Evolutionary conservation across 1,140 invertebrate species (phyloP), one percentile per base, ranked within the genome.

Genomic region (Leptinotarsa texana): DNA sequence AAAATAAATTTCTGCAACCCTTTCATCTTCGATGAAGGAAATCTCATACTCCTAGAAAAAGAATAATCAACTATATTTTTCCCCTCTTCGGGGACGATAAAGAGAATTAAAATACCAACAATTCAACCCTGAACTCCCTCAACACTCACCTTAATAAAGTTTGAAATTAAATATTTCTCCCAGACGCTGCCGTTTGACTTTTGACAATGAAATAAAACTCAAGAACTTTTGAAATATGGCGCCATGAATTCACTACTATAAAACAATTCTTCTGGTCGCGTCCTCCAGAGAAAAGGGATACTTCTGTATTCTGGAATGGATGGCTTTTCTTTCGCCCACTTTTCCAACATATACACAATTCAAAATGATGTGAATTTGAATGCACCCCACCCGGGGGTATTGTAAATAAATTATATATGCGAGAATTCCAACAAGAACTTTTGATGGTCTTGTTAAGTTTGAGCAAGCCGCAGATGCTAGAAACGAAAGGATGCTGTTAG

Each of bases 161-260:
- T 63, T 22, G 22, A 22, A 63, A 66, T 66, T 66, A 66, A 66
- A 66, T 66, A 22, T 33, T 66, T 66, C 17, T 66, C 22, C 22
- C 63, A n/a, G 22, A n/a, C 51, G 33, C 33, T 11, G 33, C 61
- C 61, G n/a, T 66, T 66, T 24, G 21, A 66, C 63, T 24, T 22
- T 21, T 66, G n/a, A 66, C 63, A 22, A 66, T 66, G 13, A 33
- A 27, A 21, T 24, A 66, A 15, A 66, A 66, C 63, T 66, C 22
- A 13, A 17, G 27, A 66, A 66, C 21, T 66, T 66, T 22, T 66
- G 17, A 22, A 66, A 66, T 66, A 66, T 33, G 15, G 24, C 13
- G 27, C 13, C 63, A 15, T 66, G 22, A 24, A 66, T 66, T 66
- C 27, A 6, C 13, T 13, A 66, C n/a, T 66, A 57, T 17, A 18